Conservation (phyloP, 2,113 vertebrate species). For the Mandrillus leucophaeus region DNA sequence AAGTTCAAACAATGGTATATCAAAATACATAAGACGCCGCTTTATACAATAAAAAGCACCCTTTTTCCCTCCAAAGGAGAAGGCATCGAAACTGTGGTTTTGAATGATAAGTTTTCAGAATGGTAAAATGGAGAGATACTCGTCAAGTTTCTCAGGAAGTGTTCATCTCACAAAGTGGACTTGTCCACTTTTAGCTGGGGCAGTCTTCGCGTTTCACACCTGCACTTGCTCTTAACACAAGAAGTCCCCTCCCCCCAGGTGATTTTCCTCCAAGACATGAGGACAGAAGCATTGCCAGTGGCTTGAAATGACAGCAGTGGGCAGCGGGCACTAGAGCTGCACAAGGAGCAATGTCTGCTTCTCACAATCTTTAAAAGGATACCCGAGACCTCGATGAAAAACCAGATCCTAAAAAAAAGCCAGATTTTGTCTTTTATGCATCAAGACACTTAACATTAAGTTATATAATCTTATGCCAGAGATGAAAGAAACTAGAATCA, state of each 20-base stretch:
- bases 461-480: constrained; percentile 79
- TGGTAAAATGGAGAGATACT: constrained; percentile 82
- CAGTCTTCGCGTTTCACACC: constrained; percentile 60
- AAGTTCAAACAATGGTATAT: constrained; percentile 96
- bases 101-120: constrained; percentile 82
- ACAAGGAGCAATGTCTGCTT: constrained; percentile 74
- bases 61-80: constrained; percentile 86
- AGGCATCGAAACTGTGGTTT: constrained; percentile 84
- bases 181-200: constrained; percentile 70
- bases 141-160: constrained; percentile 96
- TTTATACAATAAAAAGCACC: constrained; percentile 87
- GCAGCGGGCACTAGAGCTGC: constrained; percentile 72
- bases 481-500: constrained; percentile 80
- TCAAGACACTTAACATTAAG: constrained; percentile 81
- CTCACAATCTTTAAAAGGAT: constrained; percentile 62
- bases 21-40: constrained; percentile 85
- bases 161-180: constrained; percentile 79
- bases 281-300: constrained; percentile 21
- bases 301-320: constrained; percentile 66
- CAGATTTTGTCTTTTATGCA: constrained; percentile 76
- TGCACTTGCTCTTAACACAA: constrained; percentile 29
- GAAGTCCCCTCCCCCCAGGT: constrained; percentile 55
- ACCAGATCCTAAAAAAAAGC: constrained; percentile 79
- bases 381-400: constrained; percentile 70
- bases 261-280: constrained; percentile 71